Base-by-base conservation (phyloP, 2,797 vertebrate species). In the Vipera latastei region DNA sequence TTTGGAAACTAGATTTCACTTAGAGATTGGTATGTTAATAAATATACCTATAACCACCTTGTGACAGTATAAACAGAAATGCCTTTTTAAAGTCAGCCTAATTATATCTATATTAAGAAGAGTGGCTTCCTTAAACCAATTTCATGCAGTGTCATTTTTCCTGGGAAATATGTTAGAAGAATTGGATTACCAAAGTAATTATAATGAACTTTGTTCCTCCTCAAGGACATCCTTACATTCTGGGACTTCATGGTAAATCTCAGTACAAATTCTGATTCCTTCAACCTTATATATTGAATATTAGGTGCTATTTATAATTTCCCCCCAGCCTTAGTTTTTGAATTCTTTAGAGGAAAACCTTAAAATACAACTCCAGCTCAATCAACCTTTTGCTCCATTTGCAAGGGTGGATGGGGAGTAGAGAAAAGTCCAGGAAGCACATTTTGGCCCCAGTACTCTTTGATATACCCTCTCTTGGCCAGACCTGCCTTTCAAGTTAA, bases 321-420 rank as follows among this genome's bases (percentile, higher is more conserved):
- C 1, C 28, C 8, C 57, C 56, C 22, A 69, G 26, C 53, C 9
- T 32, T 88, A 86, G 56, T 61, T 73, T 94, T 63, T 86, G 55
- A 88, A 26, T 96, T 94, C 92, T 91, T 95, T 91, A 85, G 94
- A 91, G 92, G 89, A 22, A 63, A 44, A 86, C 32, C 86, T 92
- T 94, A 94, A 96, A 92, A 92, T 89, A 92, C 92, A 94, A 92
- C 93, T 28, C 90, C 94, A 94, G 95, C 92, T 51, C 89, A 94
- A 86, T 85, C 89, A 86, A 38, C 90, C 95, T 94, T 56, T 91
- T 96, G 32, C 32, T 59, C 56, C 87, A 13, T 88, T 88, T 88
- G 73, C 38, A 83, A 44, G 38, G 9, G 20, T 48, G 4, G 38
- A 78, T 18, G 69, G 6, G 18, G 18, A 22, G 7, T 20, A 44